Conservation (phyloP, 2,888 invertebrate genomes). For the Himalopsyche anomala region DNA sequence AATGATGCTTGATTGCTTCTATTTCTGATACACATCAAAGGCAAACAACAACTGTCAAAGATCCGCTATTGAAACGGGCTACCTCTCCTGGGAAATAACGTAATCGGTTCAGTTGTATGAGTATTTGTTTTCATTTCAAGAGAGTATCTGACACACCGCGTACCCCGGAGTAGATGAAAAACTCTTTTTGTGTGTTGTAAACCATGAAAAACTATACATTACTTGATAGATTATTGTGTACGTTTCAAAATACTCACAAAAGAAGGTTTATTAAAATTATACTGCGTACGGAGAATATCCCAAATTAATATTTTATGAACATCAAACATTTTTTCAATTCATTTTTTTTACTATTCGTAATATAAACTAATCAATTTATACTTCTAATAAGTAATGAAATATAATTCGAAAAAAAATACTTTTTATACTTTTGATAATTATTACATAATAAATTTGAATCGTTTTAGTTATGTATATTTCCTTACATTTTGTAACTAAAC, state of each 20-base stretch:
- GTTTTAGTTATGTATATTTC: no score
- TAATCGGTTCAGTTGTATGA: conserved; percentile 8
- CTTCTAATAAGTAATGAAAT: no score
- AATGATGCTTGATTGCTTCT: conserved; percentile 16
- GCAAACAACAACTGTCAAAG: conserved; percentile 32
- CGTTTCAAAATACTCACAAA: background rate
- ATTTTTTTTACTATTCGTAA: no score
- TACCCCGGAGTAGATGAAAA: conserved; percentile 10
- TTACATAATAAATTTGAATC: no score
- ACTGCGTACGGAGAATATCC: background rate
- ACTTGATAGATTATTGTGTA: background rate
- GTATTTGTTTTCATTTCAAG: conserved; percentile 31
- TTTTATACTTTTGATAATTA: no score
- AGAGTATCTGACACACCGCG: background rate
- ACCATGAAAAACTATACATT: background rate
- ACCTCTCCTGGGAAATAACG: conserved; percentile 3
- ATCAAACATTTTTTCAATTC: no score
- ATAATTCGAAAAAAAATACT: no score
- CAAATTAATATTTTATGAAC: no score
- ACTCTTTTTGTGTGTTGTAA: background rate
- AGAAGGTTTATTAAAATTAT: background rate
- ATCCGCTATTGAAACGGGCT: conserved; percentile 19
- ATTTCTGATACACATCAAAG: conserved; percentile 1
- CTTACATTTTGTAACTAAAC: no score
- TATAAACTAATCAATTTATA: no score